A percentile compares a stretch with the other conserved stretches of the same genome.
These are phyloP conservation scores for Calidris pugnax DNA, from an alignment of 2,113 vertebrate genomes.

Conservation along the genomic window DNA sequence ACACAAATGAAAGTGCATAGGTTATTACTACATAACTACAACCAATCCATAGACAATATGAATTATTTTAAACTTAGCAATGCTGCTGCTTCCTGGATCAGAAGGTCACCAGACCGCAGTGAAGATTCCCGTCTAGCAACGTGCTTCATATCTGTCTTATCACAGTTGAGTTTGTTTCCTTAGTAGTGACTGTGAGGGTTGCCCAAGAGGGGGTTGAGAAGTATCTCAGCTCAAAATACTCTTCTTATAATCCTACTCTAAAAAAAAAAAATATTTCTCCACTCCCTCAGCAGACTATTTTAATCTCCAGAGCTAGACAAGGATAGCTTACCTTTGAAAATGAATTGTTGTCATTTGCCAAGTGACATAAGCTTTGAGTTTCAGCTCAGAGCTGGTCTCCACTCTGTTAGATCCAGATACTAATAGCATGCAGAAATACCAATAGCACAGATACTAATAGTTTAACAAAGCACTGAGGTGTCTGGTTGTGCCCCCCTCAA, in stretches of 20 bases:
- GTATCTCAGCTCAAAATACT: background rate
- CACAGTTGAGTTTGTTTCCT: background rate
- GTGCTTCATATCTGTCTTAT: background rate
- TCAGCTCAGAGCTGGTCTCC: background rate
- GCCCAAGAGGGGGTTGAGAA: background rate
- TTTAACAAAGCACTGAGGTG: background rate
- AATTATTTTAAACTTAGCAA: background rate
- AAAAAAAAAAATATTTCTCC: background rate
- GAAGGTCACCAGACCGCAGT: background rate
- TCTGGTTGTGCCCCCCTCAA: background rate
- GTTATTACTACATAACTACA: accelerated
- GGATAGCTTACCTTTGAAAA: background rate
- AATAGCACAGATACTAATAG: background rate
- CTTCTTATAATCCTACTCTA: background rate
- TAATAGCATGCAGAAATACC: accelerated
- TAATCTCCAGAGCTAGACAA: background rate
- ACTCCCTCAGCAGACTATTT: background rate
- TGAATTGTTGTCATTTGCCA: background rate
- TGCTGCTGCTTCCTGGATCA: background rate
- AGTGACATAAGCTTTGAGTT: background rate
- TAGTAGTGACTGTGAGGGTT: background rate
- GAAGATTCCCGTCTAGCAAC: background rate
- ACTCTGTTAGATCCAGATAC: background rate
- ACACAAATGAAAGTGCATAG: background rate
- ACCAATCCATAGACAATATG: background rate